Conservation (phyloP, 2,797 vertebrate genomes). For the Anisognathus igniventris region DNA sequence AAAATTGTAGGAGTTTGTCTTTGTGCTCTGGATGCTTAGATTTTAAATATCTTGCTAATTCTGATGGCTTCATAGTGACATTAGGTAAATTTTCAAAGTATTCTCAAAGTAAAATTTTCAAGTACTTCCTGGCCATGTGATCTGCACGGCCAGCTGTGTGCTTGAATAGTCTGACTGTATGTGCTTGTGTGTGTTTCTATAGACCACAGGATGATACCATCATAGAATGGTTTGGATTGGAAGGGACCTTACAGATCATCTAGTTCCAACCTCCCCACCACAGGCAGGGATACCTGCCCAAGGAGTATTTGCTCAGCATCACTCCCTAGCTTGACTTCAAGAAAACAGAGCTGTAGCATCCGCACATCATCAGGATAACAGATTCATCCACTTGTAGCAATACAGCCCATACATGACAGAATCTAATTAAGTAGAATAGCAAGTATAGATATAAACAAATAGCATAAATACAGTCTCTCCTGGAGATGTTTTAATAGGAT, state of each 20-base stretch:
- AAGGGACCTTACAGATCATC: neutral
- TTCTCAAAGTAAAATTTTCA: neutral
- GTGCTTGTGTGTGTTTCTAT: neutral
- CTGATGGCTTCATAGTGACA: neutral
- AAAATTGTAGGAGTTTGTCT: neutral
- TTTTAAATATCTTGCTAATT: neutral
- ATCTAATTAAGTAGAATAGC: neutral
- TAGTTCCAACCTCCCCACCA: neutral
- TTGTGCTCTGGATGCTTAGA: neutral
- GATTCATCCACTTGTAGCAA: neutral
- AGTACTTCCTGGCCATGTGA: neutral
- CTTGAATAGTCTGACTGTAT: neutral
- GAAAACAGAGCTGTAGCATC: neutral
- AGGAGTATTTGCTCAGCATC: neutral
- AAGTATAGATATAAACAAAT: neutral
- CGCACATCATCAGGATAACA: fast-evolving
- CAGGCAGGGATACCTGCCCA: neutral
- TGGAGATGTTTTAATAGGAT: neutral
- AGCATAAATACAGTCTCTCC: neutral
- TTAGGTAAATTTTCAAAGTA: neutral
- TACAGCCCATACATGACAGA: neutral
- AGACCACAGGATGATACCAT: too few species aligned
- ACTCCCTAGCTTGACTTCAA: neutral
- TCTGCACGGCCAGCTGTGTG: neutral
- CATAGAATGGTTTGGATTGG: neutral